Base-by-base conservation (phyloP, 2,888 invertebrate genomes). In the Caenorhabditis sp. region DNA sequence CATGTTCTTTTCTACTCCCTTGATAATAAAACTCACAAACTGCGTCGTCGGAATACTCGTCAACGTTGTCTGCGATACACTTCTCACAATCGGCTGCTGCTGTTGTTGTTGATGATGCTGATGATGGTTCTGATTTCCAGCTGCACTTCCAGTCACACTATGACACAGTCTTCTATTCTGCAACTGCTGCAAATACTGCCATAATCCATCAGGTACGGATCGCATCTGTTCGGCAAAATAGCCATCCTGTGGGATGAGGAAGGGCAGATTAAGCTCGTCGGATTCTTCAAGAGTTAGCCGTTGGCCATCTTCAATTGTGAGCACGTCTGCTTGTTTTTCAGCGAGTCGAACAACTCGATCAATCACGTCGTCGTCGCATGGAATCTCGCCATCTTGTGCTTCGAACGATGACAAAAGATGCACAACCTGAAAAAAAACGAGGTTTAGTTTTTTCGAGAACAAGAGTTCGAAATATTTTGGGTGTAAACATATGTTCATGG, bases 231-330 rank as follows among this genome's bases (percentile, higher is more conserved):
- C 80, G 63, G 79, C 68, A 17, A 95, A 95, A 90, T 95, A 97
- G 23, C 96, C 97, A 89, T 99, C 97, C 88, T 97, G 96, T 0
- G 99, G 97, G 67, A 97, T 91, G 59, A 99, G 90, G 82, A 99
- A 92, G 0, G 95, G 95, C 66, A 97, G 91, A 85, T 94, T 93
- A 53, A 97, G 91, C 72, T 91, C 90, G 84, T 93, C 93, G 36
- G 93, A 92, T 88, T 96, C 95, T 89, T 97, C 96, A 62, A 97
- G 89, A 0, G 93, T 92, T 71, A 95, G 92, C 89, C 95, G 94
- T 17, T 95, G 91, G 0, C 95, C 96, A 88, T 97, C 89, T 20
- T 88, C 84, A 50, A 85, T 36, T 10, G 94, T 93, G 78, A 95
- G 90, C 87, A 95, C 95, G 89, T 99, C 97, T 1, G 96, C 90